Conservation (phyloP, 2,888 invertebrate genomes). For the Argyresthia albistria region DNA sequence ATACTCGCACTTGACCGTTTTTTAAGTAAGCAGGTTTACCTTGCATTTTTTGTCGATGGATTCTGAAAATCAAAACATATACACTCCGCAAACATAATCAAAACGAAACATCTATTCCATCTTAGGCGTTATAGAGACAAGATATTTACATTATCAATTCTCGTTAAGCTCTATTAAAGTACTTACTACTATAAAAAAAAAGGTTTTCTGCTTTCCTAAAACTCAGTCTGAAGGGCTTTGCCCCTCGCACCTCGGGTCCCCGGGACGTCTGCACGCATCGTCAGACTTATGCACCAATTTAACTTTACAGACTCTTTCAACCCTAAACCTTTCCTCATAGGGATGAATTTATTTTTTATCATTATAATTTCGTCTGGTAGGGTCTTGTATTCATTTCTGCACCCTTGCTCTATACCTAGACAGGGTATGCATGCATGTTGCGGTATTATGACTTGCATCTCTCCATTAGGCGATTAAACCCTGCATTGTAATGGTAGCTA, state of each 20-base stretch:
- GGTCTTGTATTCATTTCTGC: slow-evolving; percentile 46
- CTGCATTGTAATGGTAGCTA: slow-evolving; percentile 35
- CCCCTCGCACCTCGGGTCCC: slow-evolving; percentile 47
- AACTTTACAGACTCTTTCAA: slow-evolving; percentile 15
- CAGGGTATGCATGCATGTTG: slow-evolving; percentile 48
- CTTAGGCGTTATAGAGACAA: no score
- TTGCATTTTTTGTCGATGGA: no score
- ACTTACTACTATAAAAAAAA: no score
- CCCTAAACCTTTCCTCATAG: slow-evolving; percentile 28
- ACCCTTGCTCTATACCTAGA: slow-evolving; percentile 62
- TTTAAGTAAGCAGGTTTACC: no score
- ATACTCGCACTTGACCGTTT: no score
- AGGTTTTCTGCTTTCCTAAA: background rate
- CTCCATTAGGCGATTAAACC: slow-evolving; percentile 64
- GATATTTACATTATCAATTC: no score
- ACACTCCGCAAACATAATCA: no score
- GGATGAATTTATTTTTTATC: slow-evolving; percentile 21
- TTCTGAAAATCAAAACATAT: no score
- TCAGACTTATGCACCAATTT: slow-evolving; percentile 37
- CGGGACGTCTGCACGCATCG: slow-evolving; percentile 42
- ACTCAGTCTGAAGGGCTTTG: background rate
- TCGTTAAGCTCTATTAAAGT: no score
- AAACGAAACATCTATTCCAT: no score
- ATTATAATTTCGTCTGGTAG: background rate
- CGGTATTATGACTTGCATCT: slow-evolving; percentile 55